Base-by-base conservation (phyloP, 2,113 vertebrate genomes). In the Oncorhynchus keta region DNA sequence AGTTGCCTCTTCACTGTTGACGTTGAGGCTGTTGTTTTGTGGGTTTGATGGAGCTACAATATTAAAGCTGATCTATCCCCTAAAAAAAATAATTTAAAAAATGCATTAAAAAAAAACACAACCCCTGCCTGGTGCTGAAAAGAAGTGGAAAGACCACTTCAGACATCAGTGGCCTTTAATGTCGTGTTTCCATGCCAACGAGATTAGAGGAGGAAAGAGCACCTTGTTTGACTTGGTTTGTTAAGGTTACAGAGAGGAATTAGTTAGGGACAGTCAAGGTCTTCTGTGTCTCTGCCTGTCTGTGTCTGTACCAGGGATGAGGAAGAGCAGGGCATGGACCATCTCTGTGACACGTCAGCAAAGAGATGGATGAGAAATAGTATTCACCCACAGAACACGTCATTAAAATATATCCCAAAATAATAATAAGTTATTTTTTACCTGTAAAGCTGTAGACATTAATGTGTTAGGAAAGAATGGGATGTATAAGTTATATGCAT, bases 101-200 rank as follows among this genome's bases (percentile, higher is more conserved):
- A 35, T 35, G 6, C 6, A 35, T 2, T 2, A 7, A 35, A 35
- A 7, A 35, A 7, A 35, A 35, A 16, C 0, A 14, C 51, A 55
- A 55, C 51, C 59, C 20, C 59, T 62, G n/a, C 59, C 59, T 16
- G 51, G 51, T 62, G 59, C 59, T 62, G n/a, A 57, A 24, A 24
- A 24, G 1, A 24, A 24, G 55, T 62, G 59, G 59, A 62, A 62
- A 62, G 7, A 22, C 20, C 7, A 62, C 59, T 22, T 62, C 59
- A 57, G 55, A 62, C n/a, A 5, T 62, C 59, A 24, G 59, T 22
- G 59, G 16, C 59, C 59, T 11, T 62, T 18, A 70, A 51, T 68
- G 48, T 69, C 7, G 72, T 68, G 70, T 80, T 88, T 84, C 84
- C 81, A 83, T 86, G 77, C 79, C 67, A 68, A n/a, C 70, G 65